Evolutionary conservation across 2,888 invertebrate species (phyloP).

Genomic region (Eupithecia exiguata): DNA sequence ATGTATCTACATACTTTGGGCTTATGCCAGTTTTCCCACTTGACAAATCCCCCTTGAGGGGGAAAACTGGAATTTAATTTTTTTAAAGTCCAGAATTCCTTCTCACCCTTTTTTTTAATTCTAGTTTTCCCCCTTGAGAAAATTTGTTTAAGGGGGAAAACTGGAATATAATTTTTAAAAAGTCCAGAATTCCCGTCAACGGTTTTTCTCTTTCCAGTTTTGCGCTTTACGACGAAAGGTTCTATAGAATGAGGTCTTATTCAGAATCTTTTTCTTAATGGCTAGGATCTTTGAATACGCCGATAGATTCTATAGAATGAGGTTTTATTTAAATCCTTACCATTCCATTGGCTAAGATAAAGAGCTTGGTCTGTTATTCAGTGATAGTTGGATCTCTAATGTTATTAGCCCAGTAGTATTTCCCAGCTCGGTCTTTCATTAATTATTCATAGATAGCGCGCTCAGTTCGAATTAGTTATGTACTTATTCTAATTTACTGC

Average conservation of each 20-base stretch:
- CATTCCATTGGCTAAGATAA: not conserved
- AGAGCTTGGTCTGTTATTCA: not conserved
- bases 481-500: constrained; percentile 17
- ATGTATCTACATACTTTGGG: too few relatives aligned
- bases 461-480: constrained; percentile 30
- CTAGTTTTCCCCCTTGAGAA: too few relatives aligned
- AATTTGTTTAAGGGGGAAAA: too few relatives aligned
- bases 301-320: not conserved
- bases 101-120: too few relatives aligned
- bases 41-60: too few relatives aligned
- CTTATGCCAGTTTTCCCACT: too few relatives aligned
- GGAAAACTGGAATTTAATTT: too few relatives aligned
- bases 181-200: too few relatives aligned
- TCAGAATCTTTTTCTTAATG: not conserved
- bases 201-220: too few relatives aligned
- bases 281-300: too few relatives aligned
- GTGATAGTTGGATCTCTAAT: not conserved
- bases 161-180: too few relatives aligned
- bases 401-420: not conserved
- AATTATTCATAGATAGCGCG: constrained; percentile 10
- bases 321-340: not conserved
- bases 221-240: not conserved
- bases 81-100: too few relatives aligned
- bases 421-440: constrained; percentile 7
- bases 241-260: not conserved